These are phyloP conservation scores for Apoda limacodes DNA, from an alignment of 2,888 invertebrate species.

Conservation along the genomic window DNA sequence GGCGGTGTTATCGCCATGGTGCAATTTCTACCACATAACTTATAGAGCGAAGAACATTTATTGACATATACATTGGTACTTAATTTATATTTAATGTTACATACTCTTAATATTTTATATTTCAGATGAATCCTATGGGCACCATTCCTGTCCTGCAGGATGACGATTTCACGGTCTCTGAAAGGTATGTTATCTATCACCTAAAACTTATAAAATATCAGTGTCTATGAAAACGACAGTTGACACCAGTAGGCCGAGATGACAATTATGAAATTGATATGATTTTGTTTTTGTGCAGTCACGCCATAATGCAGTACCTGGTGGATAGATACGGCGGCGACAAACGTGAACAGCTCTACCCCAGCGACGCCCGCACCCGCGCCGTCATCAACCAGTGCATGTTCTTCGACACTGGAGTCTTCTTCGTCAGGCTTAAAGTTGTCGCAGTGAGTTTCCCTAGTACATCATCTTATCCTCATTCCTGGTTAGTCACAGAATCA, in stretches of 20 bases:
- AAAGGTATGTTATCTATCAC: slow-evolving; percentile 29
- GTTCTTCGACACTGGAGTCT: slow-evolving; percentile 35
- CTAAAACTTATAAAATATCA: no score
- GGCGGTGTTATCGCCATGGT: no score
- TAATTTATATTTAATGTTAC: no score
- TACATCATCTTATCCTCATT: no score
- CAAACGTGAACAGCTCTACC: slow-evolving; percentile 28
- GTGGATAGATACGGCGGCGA: slow-evolving; percentile 29
- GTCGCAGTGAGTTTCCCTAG: slow-evolving; percentile 37
- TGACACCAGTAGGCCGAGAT: no score
- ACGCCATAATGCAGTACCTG: slow-evolving; percentile 37
- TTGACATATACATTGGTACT: no score
- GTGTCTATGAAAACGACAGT: no score
- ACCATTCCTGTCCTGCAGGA: slow-evolving; percentile 35
- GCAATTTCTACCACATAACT: no score
- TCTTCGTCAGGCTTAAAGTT: slow-evolving; percentile 29
- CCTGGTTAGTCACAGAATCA: no score
- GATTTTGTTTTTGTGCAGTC: slow-evolving; percentile 27
- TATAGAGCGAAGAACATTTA: no score
- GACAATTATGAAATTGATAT: no score
- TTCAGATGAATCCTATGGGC: slow-evolving; percentile 37
- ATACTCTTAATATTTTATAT: no score
- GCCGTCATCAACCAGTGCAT: slow-evolving; percentile 31
- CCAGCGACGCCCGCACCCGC: slow-evolving; percentile 27
- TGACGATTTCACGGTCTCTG: slow-evolving; percentile 34